These are phyloP conservation scores for Megalopta genalis DNA, from an alignment of 1,140 invertebrate genomes.

Conservation along the genomic window DNA sequence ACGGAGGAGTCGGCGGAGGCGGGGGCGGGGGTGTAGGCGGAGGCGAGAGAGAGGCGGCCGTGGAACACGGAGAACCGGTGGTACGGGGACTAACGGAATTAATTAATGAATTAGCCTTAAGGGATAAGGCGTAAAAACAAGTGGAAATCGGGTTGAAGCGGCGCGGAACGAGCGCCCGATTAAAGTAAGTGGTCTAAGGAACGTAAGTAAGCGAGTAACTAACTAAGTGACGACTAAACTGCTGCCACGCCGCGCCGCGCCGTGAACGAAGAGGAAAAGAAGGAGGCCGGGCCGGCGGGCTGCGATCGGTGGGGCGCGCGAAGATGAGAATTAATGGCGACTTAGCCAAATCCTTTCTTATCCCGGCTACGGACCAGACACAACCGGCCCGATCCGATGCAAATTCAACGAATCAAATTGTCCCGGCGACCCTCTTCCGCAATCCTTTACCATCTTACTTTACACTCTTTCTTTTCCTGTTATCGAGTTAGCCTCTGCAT, in stretches of 20 bases:
- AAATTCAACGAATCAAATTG: conserved; percentile 61
- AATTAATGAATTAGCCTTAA: conserved; percentile 80
- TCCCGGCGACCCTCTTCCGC: conserved; percentile 8
- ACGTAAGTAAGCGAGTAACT: conserved; percentile 76
- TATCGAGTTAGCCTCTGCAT: background rate
- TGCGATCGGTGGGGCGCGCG: conserved; percentile 47
- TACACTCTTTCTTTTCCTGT: background rate
- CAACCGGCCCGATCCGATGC: conserved; percentile 58
- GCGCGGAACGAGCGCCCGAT: conserved; percentile 69
- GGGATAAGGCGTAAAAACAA: conserved; percentile 79
- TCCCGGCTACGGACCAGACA: conserved; percentile 43
- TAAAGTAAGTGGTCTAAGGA: conserved; percentile 79
- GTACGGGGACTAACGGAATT: conserved; percentile 75
- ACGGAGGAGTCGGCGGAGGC: conserved; percentile 6
- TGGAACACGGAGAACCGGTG: conserved; percentile 45
- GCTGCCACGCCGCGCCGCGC: conserved; percentile 29
- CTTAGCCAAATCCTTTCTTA: conserved; percentile 54
- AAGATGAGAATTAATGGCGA: conserved; percentile 68
- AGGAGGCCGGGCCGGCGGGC: conserved; percentile 7
- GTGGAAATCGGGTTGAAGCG: conserved; percentile 72
- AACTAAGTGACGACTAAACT: conserved; percentile 69
- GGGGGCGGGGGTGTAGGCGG: too few species aligned
- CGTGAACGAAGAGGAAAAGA: conserved; percentile 19
- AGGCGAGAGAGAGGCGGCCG: background rate
- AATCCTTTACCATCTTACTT: conserved; percentile 38